Base-by-base conservation (phyloP, 2,888 invertebrate species). In the Cerceris rybyensis region DNA sequence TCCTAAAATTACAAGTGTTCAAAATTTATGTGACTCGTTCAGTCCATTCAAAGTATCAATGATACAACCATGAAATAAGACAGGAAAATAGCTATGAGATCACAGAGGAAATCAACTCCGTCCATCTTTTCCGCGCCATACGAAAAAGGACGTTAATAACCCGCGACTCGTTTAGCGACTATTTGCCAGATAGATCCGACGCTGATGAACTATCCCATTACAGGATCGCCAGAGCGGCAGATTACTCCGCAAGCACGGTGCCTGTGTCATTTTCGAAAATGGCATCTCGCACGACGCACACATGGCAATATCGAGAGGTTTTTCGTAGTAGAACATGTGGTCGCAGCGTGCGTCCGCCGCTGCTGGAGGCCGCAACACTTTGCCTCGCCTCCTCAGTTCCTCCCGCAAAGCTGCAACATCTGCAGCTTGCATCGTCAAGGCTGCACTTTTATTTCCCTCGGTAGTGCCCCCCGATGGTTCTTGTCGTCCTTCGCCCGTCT, bases 321-420 rank as follows among this genome's bases (percentile, higher is more conserved):
- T 57, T 28, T 70, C 61, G 61, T 42, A 9, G 49, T 49, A 17
- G 70, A 52, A 42, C 79, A 79, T 79, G 78, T 78, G 78, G 79
- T 54, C 74, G 73, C 79, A 78, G 78, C 66, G 79, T 79, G 79
- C 66, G 79, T 67, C 14, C 57, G 41, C 50, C 78, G 57, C 65
- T 73, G 78, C 69, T 69, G 78, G 78, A 28, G 65, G 14, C 16
- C 9, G 9, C 42, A 28, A n/a, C 28, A 28, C 28, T 28, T 28
- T 28, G 28, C 28, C 28, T 28, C 28, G 28, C 28, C 54, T 39
- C n/a, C 46, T 41, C 39, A 11, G 5, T 65, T 65, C 66, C 78
- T 73, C 78, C 78, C 78, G 78, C 78, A 65, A 69, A 73, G 78
- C 61, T 72, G 73, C 70, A 78, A 72, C 79, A 79, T 78, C 79